These are phyloP conservation scores for Miniopterus natalensis DNA, from an alignment of 2,113 vertebrate genomes.

Conservation along the genomic window DNA sequence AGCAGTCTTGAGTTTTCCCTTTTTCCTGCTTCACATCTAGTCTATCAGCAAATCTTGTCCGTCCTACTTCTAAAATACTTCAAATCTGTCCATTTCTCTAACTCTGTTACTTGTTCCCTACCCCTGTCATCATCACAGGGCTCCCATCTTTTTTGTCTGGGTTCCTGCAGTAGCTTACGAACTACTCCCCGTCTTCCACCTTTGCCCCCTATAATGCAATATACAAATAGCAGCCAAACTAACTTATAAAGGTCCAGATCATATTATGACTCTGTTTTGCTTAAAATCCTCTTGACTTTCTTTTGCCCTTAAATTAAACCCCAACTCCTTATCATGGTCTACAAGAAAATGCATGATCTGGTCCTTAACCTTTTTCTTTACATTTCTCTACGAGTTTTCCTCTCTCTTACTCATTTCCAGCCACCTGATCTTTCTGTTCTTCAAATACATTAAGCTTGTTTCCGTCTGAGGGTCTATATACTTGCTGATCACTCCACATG, in stretches of 20 bases:
- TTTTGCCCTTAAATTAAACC: constrained; percentile 17
- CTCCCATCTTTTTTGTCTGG: neutral
- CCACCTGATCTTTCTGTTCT: neutral
- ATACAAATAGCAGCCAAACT: neutral
- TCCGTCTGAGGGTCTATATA: neutral
- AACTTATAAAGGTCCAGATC: neutral
- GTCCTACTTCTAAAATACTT: neutral
- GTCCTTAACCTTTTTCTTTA: neutral
- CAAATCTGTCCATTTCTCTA: neutral
- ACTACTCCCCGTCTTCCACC: neutral
- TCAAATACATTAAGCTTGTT: neutral
- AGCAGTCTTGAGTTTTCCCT: neutral
- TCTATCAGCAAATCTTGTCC: neutral
- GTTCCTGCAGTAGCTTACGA: neutral
- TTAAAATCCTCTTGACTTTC: neutral
- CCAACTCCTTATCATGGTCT: neutral
- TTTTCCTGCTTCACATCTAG: neutral
- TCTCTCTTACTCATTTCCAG: neutral
- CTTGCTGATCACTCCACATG: neutral
- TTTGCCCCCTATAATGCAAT: neutral
- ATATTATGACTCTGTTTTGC: neutral
- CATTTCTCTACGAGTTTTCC: neutral
- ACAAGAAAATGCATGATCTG: neutral
- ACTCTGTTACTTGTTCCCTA: neutral
- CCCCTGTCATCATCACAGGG: neutral